Evolutionary conservation across 2,797 vertebrate species (phyloP), one percentile per base, ranked within the genome.

Genomic region (Acrocephalus scirpaceus): DNA sequence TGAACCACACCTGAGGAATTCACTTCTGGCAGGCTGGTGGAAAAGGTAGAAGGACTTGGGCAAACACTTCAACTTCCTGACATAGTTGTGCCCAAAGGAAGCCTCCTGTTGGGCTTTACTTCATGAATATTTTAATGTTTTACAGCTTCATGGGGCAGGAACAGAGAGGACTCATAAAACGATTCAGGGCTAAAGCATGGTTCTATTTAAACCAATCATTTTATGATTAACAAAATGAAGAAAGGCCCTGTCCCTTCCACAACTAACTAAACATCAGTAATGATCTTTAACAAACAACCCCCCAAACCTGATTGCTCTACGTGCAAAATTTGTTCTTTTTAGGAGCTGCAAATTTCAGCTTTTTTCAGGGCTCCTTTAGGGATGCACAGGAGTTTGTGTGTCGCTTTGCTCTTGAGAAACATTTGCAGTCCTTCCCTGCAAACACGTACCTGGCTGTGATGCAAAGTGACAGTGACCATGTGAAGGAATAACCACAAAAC

Each of bases 241-340:
- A 82, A 85, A 71, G 57, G 20, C 30, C 38, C 42, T 7, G 16
- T n/a, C 15, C 4, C 8, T 67, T 80, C 61, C 25, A 64, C 53
- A 62, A 27, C 10, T 17, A 61, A 48, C 11, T 9, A 27, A 71
- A 69, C 66, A 69, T 16, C 54, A 42, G 16, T 15, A 34, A 40
- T 7, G 11, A 36, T 22, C 50, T 61, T 75, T 45, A 21, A 66
- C 30, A n/a, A 47, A 56, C 30, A 21, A 10, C 2, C 7, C 4
- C 10, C 7, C 6, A 4, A 15, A 15, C 4, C 13, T 48, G 15
- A 32, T 14, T 74, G 30, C 2, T 0, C 20, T 29, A 0, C 1
- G 1, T 15, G 32, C 30, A 74, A 71, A 82, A 60, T 1, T 2
- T 36, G 5, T 5, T 51, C 3, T 36, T 75, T 62, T 40, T 18